phyloP scores from a whole-genome alignment of 2,797 vertebrate species.

The Acipenser ruthenus region DNA sequence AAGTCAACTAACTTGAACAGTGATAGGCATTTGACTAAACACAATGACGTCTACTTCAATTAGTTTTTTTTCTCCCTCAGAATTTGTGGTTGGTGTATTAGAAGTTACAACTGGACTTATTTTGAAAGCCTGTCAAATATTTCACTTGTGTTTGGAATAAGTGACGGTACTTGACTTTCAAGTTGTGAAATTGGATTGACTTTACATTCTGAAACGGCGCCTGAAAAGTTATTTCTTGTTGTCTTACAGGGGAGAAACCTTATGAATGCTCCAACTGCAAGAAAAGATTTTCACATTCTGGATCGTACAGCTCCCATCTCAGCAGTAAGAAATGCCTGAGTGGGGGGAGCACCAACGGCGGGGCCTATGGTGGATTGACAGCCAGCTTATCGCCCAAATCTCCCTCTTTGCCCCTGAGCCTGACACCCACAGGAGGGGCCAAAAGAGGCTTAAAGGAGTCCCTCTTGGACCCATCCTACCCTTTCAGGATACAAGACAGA shows the following conservation, averaged over 20 bases:
- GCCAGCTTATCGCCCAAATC: constrained; percentile 42
- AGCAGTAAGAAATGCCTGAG: constrained; percentile 68
- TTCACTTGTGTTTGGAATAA: no score
- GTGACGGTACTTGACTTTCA: no score
- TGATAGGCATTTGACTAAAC: neutral
- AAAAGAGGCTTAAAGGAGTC: constrained; percentile 35
- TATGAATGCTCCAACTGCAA: constrained; percentile 73
- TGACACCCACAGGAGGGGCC: constrained; percentile 34
- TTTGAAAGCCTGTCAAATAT: no score
- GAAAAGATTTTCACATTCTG: constrained; percentile 69
- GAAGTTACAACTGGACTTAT: neutral
- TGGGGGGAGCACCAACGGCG: constrained; percentile 44
- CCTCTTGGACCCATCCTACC: constrained; percentile 35
- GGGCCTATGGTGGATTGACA: constrained; percentile 38
- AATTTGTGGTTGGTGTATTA: neutral
- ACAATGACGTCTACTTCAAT: constrained; percentile 21
- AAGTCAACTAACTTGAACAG: neutral
- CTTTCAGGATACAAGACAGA: constrained; percentile 3
- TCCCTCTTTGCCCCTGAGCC: constrained; percentile 22
- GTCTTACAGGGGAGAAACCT: constrained; percentile 66
- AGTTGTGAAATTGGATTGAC: neutral
- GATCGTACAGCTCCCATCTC: constrained; percentile 70
- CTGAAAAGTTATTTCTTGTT: constrained; percentile 8
- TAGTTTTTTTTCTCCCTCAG: constrained; percentile 29
- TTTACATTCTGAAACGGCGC: neutral